Evolutionary conservation across 2,888 invertebrate species (phyloP).

Genomic region (Drosophila cognata): DNA sequence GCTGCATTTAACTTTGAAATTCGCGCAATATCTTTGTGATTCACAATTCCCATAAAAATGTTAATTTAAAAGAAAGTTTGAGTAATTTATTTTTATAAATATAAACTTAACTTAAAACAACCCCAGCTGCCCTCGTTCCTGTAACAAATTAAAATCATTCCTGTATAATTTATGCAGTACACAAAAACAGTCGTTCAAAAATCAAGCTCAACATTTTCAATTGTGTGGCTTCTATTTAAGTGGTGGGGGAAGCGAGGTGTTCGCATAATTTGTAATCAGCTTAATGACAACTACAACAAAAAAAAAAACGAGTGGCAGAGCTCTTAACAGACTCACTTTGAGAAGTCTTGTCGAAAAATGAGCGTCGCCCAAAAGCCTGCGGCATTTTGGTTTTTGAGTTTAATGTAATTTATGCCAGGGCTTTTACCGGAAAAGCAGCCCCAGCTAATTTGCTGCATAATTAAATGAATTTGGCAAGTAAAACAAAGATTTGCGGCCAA

Average conservation of each 20-base stretch:
- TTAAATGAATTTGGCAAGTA: constrained; percentile 72
- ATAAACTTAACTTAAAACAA: background rate
- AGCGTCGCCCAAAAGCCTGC: constrained; percentile 58
- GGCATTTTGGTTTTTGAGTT: constrained; percentile 70
- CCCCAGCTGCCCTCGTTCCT: background rate
- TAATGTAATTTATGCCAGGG: constrained; percentile 72
- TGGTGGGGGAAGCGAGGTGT: constrained; percentile 8
- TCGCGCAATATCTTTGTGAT: background rate
- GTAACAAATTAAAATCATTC: constrained; percentile 29
- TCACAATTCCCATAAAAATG: background rate
- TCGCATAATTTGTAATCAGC: constrained; percentile 79
- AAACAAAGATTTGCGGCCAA: constrained; percentile 66
- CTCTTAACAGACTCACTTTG: constrained; percentile 18
- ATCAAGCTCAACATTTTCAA: constrained; percentile 49
- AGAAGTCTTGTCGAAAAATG: constrained; percentile 32
- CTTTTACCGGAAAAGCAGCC: constrained; percentile 26
- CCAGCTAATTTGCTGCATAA: constrained; percentile 77
- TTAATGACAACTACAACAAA: constrained; percentile 74
- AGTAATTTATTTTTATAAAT: background rate
- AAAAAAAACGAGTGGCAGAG: constrained; percentile 26
- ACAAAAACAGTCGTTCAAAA: constrained; percentile 31
- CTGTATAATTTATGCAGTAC: constrained; percentile 35
- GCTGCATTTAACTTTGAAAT: background rate
- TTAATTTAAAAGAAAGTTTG: background rate
- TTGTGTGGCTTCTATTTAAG: constrained; percentile 15